These are phyloP conservation scores for Megaptera novaeangliae DNA, from an alignment of 2,113 vertebrate species.

Conservation along the genomic window DNA sequence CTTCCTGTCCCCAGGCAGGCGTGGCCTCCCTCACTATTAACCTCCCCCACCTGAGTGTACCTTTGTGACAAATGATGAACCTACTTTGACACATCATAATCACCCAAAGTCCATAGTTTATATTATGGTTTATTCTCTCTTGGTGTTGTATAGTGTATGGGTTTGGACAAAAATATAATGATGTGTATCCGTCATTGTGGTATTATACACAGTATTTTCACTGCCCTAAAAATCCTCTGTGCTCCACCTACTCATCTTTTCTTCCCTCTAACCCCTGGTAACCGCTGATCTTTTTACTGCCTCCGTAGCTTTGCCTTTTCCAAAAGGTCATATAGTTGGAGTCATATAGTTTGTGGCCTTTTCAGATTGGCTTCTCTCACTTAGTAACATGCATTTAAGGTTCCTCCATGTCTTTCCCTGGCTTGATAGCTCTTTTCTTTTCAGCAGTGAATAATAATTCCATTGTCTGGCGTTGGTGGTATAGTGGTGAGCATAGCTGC, in stretches of 20 bases:
- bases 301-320: neutral
- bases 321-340: neutral
- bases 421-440: neutral
- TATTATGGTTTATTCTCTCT: neutral
- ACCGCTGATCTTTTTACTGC: neutral
- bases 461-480: conserved; percentile 81
- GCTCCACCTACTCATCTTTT: neutral
- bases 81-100: neutral
- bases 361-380: neutral
- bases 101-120: neutral
- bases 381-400: neutral
- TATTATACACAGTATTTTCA: neutral
- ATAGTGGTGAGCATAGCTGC: conserved; percentile 85
- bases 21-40: fast-evolving
- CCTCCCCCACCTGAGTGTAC: neutral
- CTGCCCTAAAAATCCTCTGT: neutral
- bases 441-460: neutral
- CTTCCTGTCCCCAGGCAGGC: fast-evolving
- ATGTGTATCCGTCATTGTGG: neutral
- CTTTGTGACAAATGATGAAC: neutral
- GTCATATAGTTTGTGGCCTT: neutral
- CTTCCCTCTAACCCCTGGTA: neutral
- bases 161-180: neutral
- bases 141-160: neutral
- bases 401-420: neutral